Evolutionary conservation across 2,113 vertebrate genomes (phyloP), one percentile per base, ranked within the genome.

Genomic region (Etheostoma spectabile): DNA sequence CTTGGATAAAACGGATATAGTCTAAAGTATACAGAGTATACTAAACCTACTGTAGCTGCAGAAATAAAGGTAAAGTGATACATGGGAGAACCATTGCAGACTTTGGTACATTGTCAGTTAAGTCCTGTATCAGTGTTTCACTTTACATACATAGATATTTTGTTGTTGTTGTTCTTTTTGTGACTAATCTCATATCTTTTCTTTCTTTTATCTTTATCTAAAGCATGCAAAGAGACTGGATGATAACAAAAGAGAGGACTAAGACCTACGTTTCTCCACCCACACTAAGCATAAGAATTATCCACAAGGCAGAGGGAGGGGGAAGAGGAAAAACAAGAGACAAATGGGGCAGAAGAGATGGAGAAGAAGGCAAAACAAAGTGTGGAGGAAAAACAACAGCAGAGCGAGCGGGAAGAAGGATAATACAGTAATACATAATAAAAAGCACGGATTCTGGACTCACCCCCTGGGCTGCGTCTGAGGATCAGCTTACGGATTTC

Each of bases 401-500:
- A 52, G 53, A 30, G 72, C 7, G 16, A 13, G 27, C 15, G 6
- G 66, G 35, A 66, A 2, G 51, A 15, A 51, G 52, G 24, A 73
- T 7, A 65, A 79, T 5, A 66, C 22, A 42, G 21, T 63, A 65
- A 53, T 65, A 68, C 62, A 86, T 45, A 77, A 86, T 51, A 66
- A 82, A 42, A 84, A 85, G 51, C 51, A 27, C 5, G 67, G 68
- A 77, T 64, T 51, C 12, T 69, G 70, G 55, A 49, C 93, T 95
- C 84, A 96, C 95, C 95, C 92, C 95, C 95, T 82, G 95, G 95
- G 91, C 95, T 95, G 91, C 95, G 94, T 88, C 95, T 93, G 74
- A 96, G 92, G 89, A 96, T 96, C 80, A 96, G 95, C 74, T 96
- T 96, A 86, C 96, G 93, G 88, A 96, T 95, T 93, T 96, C 96